phyloP scores from a whole-genome alignment of 2,888 invertebrate species.

The Rhamnusium bicolor region DNA sequence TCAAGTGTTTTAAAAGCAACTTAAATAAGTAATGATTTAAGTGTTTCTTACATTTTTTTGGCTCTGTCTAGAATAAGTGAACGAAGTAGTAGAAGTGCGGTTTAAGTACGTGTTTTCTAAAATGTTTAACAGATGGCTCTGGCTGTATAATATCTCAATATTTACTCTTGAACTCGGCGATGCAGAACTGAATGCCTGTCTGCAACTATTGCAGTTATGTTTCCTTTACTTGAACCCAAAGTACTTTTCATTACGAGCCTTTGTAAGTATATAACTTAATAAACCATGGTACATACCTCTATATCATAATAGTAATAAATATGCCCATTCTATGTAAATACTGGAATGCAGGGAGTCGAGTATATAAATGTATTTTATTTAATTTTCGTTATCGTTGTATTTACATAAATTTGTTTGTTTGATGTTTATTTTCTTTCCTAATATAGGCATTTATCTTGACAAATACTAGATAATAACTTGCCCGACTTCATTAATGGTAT shows the following conservation, averaged over 20 bases:
- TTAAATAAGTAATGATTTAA: conserved; percentile 2
- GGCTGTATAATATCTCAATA: background rate
- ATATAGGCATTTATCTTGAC: background rate
- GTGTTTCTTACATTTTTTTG: background rate
- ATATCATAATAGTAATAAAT: background rate
- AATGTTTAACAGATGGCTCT: background rate
- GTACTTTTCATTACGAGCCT: background rate
- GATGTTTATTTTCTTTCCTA: background rate
- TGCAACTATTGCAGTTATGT: background rate
- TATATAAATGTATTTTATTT: background rate
- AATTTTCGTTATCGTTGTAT: background rate
- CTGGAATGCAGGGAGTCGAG: too few species aligned
- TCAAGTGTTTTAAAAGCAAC: conserved; percentile 18
- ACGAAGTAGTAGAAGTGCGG: background rate
- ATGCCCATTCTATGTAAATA: background rate
- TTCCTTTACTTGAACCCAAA: background rate
- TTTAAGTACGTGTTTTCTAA: background rate
- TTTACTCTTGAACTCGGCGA: background rate
- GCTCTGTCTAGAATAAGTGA: too few species aligned
- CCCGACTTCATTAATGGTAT: background rate
- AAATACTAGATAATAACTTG: conserved; percentile 9
- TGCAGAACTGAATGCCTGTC: background rate
- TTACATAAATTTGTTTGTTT: background rate
- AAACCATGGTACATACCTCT: background rate
- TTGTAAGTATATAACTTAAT: background rate